Evolutionary conservation across 2,888 invertebrate genomes (phyloP), one percentile per base, ranked within the genome.

Genomic region (Mycogona germanica): DNA sequence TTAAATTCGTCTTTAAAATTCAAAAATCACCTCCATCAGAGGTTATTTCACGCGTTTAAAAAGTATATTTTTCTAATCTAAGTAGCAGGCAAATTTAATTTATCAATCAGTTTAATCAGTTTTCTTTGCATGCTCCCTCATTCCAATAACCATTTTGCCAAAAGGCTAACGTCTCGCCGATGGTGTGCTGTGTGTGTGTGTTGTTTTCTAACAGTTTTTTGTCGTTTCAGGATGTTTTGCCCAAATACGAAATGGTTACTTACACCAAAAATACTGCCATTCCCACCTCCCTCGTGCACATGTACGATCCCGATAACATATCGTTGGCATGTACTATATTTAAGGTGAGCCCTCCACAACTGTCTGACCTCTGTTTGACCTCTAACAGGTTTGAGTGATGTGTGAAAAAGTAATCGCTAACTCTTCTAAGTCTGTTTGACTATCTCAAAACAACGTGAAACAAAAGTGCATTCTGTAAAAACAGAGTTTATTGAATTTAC

Each of bases 231-330:
- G 68, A 68, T 47, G 58, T 83, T 60, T 76, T 92, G 30, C 86
- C 88, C 3, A 91, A 91, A 65, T 85, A 87, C 64, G 92, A 95
- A 68, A 92, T 95, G 91, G 81, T 92, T 23, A 82, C 82, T 0
- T 93, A 84, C 68, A 86, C 87, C 67, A 86, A 88, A 66, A 84
- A 83, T 41, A 85, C 84, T 64, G 81, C 82, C 55, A 93, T 95
- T 62, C 87, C 91, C 0, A 88, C 86, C 50, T 92, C 93, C 0
- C 93, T 93, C 70, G 84, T 95, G 64, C 91, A 91, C 65, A 80
- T 95, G 75, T 91, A 92, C 67, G 93, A 95, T 72, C 89, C 92
- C 0, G 92, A 93, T 68, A 93, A 93, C 68, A 81, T 92, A 35
- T 81, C 84, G 48, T 78, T 89, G 0, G 89, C 93, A 3, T 89